Evolutionary conservation across 1,140 invertebrate species (phyloP), one percentile per base, ranked within the genome.

Genomic region (Dryas iulia): DNA sequence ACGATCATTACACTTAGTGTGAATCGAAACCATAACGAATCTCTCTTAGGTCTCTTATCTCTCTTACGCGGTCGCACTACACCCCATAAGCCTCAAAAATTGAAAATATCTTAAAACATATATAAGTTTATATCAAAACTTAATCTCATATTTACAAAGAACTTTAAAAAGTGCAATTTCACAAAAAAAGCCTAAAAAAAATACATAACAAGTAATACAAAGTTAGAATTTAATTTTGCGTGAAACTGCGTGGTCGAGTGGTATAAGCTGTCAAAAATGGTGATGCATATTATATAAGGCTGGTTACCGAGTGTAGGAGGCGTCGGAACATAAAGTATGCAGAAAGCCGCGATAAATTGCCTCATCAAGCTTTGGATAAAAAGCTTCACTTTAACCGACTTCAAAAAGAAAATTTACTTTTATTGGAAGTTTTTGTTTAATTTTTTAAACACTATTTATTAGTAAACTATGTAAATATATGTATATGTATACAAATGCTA

Each of bases 311-410:
- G 25, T 61, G 24, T 30, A 26, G 11, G 10, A 60, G 35, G 59
- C 35, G 59, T 33, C 59, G n/a, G 25, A 47, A 18, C 23, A 61
- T 47, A 47, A 61, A 61, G 26, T 61, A 61, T 61, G 33, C 24
- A 61, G n/a, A 24, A 60, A 14, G 35, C 33, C n/a, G 39, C 33
- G 35, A 26, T 52, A 28, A 61, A 47, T 61, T 60, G 59, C 33
- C 14, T 14, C 14, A 39, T 47, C 21, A 47, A 61, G 35, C 33
- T 28, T 24, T 39, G 21, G n/a, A 18, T 47, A 18, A 21, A 47
- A 35, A 47, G 18, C 39, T 47, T 21, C 39, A 47, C 18, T 47
- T 47, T 21, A 47, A 47, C 18, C 39, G 39, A 21, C 39, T 21
- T 21, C 39, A 47, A 47, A 47, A 21, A 47, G 14, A 14, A 10